phyloP scores from a whole-genome alignment of 2,888 invertebrate species.

The Amiota minor region DNA sequence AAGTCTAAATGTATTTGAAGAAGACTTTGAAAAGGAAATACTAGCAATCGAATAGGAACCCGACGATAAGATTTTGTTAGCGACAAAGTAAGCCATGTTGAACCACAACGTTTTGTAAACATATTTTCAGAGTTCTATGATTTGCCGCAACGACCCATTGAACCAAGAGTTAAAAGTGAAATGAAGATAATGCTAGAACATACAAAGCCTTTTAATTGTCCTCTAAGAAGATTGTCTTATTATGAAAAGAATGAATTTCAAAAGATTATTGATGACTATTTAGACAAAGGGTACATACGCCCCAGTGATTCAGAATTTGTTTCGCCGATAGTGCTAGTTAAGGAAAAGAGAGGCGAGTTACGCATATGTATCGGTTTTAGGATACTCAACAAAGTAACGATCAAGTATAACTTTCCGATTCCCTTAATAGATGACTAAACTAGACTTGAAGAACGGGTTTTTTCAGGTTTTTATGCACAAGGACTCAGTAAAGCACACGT shows the following conservation, averaged over 20 bases:
- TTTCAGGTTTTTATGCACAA: no score
- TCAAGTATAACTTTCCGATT: background rate
- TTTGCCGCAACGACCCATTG: no score
- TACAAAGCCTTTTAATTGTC: background rate
- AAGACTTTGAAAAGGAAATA: background rate
- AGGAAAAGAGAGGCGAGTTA: no score
- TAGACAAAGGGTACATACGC: no score
- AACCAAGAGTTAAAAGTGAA: background rate
- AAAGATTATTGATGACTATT: no score
- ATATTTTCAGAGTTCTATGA: background rate
- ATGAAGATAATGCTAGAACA: background rate
- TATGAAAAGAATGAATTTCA: background rate
- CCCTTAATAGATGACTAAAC: no score
- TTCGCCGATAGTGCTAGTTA: no score
- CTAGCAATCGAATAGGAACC: background rate
- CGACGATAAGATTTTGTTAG: background rate
- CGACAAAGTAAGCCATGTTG: background rate
- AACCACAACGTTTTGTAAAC: background rate
- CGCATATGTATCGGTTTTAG: background rate
- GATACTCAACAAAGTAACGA: background rate
- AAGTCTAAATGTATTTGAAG: no score
- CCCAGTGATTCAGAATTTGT: no score
- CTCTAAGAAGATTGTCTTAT: background rate
- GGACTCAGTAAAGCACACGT: no score
- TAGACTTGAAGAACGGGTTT: no score